phyloP scores from a whole-genome alignment of 2,113 vertebrate species.

The Tylochromis polylepis region DNA sequence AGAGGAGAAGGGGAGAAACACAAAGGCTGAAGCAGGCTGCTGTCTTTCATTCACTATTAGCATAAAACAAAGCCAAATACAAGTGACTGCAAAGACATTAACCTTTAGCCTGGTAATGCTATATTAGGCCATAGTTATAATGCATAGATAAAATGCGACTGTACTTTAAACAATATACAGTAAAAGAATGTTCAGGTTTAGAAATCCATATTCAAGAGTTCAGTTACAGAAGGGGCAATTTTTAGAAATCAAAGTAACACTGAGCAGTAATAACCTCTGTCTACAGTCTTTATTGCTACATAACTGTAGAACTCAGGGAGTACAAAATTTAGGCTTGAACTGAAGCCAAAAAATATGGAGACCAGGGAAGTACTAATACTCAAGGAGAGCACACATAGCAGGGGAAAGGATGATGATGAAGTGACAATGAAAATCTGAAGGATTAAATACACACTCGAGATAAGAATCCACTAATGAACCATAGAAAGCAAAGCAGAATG shows the following conservation, averaged over 20 bases:
- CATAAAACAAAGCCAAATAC: background rate
- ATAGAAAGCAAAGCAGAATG: too few species aligned
- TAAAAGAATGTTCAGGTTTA: background rate
- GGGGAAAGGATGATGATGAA: too few species aligned
- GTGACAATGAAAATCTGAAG: too few species aligned
- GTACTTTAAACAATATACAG: background rate
- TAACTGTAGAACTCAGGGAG: background rate
- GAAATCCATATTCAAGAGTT: background rate
- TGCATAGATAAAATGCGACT: background rate
- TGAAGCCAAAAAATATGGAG: background rate
- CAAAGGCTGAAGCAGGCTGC: background rate
- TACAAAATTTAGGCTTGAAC: too few species aligned
- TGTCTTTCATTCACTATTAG: background rate
- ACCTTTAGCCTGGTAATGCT: background rate
- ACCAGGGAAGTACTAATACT: background rate
- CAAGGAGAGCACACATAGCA: too few species aligned
- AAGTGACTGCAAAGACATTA: background rate
- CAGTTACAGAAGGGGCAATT: background rate
- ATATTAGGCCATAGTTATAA: background rate
- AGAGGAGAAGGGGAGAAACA: background rate
- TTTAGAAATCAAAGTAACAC: accelerated
- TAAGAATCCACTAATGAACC: too few species aligned
- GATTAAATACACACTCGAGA: too few species aligned
- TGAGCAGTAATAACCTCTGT: background rate
- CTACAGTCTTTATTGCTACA: background rate